Base-by-base conservation (phyloP, 2,888 invertebrate genomes). In the Mythimna impura region DNA sequence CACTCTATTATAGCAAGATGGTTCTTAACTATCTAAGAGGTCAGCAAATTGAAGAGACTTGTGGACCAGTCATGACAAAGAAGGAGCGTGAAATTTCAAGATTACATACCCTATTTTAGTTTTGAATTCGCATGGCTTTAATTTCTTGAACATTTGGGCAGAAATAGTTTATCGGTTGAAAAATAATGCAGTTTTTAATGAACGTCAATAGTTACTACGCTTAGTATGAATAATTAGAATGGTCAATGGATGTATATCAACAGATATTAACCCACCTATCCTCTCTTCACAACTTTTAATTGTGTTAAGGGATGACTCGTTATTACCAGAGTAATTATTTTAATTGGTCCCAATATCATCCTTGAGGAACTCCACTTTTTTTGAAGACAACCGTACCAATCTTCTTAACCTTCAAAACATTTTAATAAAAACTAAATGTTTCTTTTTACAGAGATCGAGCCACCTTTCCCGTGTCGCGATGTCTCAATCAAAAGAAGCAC, bases 381-480 rank as follows among this genome's bases (percentile, higher is more conserved):
- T 20, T 47, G 6, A 25, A 10, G 50, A 57, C 1, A 68, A 22
- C n/a, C 12, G 2, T 34, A 74, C 7, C 17, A 66, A 4, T 36
- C 0, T 34, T 17, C 9, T 12, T 40, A 30, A 10, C 0, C 12
- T 43, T 52, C 2, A n/a, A 36, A 57, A 40, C 9, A 58, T 47
- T 54, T 47, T 22, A 40, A 50, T n/a, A 43, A 40, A 36, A 12
- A n/a, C 10, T 5, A 34, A 43, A 25, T 71, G 80, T 83, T 87
- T 81, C 82, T 90, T 91, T 88, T 93, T 97, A 36, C 97, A 99
- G 99, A 98, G 95, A 96, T 98, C 92, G 98, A 99, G 91, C 97
- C 99, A 34, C 98, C 98, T 78, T 99, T 99, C 95, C 98, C 99
- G 14, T 97, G 97, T 91, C 97, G 99, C 91, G 98, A 99, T 96